phyloP scores from a whole-genome alignment of 2,113 vertebrate genomes.

The Pandion haliaetus region DNA sequence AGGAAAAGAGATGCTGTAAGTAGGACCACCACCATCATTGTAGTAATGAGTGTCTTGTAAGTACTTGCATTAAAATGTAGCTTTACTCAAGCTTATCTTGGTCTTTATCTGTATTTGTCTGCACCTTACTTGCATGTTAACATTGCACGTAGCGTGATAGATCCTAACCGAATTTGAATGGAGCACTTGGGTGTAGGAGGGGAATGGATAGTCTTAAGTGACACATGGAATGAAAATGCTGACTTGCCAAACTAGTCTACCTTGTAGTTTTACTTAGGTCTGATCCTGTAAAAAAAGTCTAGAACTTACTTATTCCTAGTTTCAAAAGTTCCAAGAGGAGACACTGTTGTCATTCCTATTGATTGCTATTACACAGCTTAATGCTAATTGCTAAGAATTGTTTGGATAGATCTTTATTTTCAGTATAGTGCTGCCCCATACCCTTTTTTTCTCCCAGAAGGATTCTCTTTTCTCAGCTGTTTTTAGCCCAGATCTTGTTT shows the following conservation, averaged over 20 bases:
- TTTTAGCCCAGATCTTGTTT: background rate
- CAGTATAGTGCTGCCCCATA: background rate
- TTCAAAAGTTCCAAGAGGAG: background rate
- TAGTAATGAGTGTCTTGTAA: conserved; percentile 81
- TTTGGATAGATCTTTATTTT: background rate
- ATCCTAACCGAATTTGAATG: background rate
- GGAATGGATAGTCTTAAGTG: background rate
- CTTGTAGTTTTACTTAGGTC: background rate
- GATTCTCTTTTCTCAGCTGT: background rate
- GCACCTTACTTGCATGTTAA: background rate
- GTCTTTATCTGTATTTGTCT: background rate
- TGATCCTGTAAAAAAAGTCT: background rate
- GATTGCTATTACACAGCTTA: background rate
- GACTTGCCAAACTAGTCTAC: background rate
- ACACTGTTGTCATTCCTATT: background rate
- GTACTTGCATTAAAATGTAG: conserved; percentile 52
- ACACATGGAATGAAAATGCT: background rate
- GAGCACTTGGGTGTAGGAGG: background rate
- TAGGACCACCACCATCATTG: conserved; percentile 65
- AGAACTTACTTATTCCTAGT: background rate
- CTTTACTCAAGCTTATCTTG: background rate
- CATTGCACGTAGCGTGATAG: background rate
- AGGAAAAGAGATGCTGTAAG: conserved; percentile 67
- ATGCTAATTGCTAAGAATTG: background rate
- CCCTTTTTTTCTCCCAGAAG: background rate